These are phyloP conservation scores for Drosophila pandora DNA, from an alignment of 1,140 invertebrate genomes.

Conservation along the genomic window DNA sequence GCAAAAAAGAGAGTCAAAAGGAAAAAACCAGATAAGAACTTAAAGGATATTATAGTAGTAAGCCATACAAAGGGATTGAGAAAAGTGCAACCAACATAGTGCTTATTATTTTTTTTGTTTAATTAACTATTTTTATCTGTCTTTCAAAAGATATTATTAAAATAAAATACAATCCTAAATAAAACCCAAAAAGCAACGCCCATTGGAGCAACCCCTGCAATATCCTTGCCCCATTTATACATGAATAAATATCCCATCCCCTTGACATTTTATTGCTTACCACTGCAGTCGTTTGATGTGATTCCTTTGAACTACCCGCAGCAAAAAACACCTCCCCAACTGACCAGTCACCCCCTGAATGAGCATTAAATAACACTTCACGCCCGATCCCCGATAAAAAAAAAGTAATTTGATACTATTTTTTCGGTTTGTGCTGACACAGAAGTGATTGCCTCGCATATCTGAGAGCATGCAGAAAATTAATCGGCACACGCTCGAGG, in stretches of 20 bases:
- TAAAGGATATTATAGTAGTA: not conserved
- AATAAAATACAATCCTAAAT: no score
- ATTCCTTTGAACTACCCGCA: slow-evolving; percentile 47
- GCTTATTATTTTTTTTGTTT: not conserved
- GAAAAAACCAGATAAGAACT: not conserved
- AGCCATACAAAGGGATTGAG: not conserved
- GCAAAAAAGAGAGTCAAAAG: slow-evolving; percentile 2
- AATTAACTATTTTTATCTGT: not conserved
- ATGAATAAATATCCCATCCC: slow-evolving; percentile 29
- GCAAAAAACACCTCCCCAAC: slow-evolving; percentile 24
- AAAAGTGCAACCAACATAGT: not conserved
- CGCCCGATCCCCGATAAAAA: slow-evolving; percentile 14
- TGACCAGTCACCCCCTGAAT: slow-evolving; percentile 40
- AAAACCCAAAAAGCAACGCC: no score
- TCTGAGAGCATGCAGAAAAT: slow-evolving; percentile 59
- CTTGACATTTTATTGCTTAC: slow-evolving; percentile 29
- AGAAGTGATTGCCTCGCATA: slow-evolving; percentile 40
- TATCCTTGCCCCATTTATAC: slow-evolving; percentile 15
- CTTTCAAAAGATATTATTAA: no score
- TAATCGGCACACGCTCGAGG: slow-evolving; percentile 69
- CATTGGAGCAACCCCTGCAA: slow-evolving; percentile 9
- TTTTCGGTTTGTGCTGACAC: slow-evolving; percentile 36
- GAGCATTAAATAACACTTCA: slow-evolving; percentile 50
- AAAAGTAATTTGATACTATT: slow-evolving; percentile 61
- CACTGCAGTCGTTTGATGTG: slow-evolving; percentile 41